phyloP scores from a whole-genome alignment of 2,888 invertebrate genomes.

The Drosophila prostipennis region DNA sequence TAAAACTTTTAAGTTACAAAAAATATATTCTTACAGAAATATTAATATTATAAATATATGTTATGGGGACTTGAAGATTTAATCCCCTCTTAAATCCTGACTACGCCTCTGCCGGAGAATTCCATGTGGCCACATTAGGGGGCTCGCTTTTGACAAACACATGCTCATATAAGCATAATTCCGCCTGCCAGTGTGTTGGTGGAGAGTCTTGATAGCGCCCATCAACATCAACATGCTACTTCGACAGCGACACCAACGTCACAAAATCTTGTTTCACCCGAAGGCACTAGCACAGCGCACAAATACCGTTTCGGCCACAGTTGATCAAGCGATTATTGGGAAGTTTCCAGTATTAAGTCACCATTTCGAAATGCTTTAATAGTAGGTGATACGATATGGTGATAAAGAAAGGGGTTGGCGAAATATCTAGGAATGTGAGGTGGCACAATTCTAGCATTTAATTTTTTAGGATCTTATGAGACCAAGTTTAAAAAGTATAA shows the following conservation, averaged over 20 bases:
- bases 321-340: conserved; percentile 35
- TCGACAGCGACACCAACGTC: conserved; percentile 21
- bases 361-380: conserved; percentile 13
- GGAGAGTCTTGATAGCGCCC: conserved; percentile 33
- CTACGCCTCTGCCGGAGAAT: conserved; percentile 23
- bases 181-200: conserved; percentile 1
- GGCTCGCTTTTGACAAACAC: conserved; percentile 40
- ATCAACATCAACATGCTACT: conserved; percentile 25
- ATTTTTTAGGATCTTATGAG: no score
- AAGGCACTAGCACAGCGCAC: conserved; percentile 4
- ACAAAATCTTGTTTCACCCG: conserved; percentile 32
- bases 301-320: conserved; percentile 41
- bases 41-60: no score
- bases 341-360: conserved; percentile 19
- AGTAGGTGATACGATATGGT: background rate
- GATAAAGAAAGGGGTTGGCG: background rate
- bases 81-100: background rate
- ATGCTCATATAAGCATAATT: conserved; percentile 20
- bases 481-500: no score
- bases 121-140: conserved; percentile 40
- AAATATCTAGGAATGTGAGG: background rate
- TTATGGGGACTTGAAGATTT: no score
- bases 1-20: no score
- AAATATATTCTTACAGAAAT: no score
- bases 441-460: no score